Conservation (phyloP, 2,113 vertebrate genomes). For the Oceanodroma tethys region DNA sequence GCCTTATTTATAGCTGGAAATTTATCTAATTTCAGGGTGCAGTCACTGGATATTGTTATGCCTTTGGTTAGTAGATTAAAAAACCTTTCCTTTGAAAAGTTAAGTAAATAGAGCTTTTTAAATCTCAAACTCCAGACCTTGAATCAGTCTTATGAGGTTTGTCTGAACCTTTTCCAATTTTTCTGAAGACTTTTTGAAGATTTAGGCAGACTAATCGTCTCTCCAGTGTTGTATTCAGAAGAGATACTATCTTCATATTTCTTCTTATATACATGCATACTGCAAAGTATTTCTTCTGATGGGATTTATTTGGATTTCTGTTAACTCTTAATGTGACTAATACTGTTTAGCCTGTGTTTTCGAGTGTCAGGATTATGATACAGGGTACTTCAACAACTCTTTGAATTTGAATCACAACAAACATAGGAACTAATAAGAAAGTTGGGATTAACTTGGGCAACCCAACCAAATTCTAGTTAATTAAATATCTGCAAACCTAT, state of each 20-base stretch:
- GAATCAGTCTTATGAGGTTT: background rate
- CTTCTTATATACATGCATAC: background rate
- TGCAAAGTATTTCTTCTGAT: background rate
- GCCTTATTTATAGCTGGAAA: background rate
- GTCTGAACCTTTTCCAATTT: background rate
- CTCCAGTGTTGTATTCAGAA: background rate
- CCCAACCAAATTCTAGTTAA: background rate
- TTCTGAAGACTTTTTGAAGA: background rate
- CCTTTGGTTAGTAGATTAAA: slow-evolving; percentile 31
- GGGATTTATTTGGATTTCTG: background rate
- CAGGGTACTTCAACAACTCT: background rate
- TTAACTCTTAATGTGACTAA: background rate
- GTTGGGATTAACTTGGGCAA: background rate
- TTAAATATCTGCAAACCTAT: background rate
- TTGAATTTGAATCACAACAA: background rate
- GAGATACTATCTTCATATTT: background rate
- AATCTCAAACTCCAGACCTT: background rate
- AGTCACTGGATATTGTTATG: background rate
- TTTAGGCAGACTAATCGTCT: background rate
- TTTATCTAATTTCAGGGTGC: background rate
- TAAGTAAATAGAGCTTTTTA: background rate
- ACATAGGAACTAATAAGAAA: background rate
- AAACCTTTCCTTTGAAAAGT: slow-evolving; percentile 15
- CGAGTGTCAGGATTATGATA: background rate
- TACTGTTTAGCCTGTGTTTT: background rate